Percentiles rank a stretch among this genome's conserved stretches.
Conservation (phyloP, 2,888 invertebrate species). For the Caenorhabditis sp. region DNA sequence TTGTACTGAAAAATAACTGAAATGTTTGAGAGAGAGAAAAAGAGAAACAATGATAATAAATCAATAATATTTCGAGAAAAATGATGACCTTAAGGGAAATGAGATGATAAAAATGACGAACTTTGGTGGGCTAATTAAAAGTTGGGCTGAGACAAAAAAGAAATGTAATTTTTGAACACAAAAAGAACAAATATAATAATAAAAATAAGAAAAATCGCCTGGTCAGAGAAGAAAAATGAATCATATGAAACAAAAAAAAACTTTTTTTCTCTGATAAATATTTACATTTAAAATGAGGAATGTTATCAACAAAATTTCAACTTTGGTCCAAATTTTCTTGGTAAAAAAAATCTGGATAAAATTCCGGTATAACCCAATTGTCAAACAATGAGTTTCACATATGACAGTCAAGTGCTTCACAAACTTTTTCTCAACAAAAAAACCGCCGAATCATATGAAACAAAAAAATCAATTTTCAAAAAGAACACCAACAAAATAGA, state of each 20-base stretch:
- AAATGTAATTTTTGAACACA: too few species aligned
- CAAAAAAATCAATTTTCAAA: background rate
- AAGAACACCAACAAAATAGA: too few species aligned
- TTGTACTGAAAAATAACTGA: constrained; percentile 1
- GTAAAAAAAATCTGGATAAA: background rate
- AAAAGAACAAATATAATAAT: too few species aligned
- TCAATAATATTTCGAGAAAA: background rate
- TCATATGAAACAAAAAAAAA: too few species aligned
- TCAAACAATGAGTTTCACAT: too few species aligned
- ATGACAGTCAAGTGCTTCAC: too few species aligned
- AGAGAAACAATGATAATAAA: background rate
- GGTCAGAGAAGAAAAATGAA: too few species aligned
- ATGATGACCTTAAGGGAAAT: background rate
- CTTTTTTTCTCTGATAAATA: too few species aligned
- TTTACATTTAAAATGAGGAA: background rate
- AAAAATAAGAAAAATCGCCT: too few species aligned
- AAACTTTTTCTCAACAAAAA: too few species aligned
- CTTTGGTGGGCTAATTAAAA: background rate
- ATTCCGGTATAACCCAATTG: background rate
- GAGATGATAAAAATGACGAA: background rate
- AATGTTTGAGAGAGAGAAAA: background rate
- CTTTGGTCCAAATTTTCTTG: background rate
- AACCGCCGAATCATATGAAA: too few species aligned
- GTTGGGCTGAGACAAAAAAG: too few species aligned
- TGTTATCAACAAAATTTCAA: background rate